These are phyloP conservation scores for Sinocyclocheilus anshuiensis DNA, from an alignment of 2,113 vertebrate genomes.

Conservation along the genomic window DNA sequence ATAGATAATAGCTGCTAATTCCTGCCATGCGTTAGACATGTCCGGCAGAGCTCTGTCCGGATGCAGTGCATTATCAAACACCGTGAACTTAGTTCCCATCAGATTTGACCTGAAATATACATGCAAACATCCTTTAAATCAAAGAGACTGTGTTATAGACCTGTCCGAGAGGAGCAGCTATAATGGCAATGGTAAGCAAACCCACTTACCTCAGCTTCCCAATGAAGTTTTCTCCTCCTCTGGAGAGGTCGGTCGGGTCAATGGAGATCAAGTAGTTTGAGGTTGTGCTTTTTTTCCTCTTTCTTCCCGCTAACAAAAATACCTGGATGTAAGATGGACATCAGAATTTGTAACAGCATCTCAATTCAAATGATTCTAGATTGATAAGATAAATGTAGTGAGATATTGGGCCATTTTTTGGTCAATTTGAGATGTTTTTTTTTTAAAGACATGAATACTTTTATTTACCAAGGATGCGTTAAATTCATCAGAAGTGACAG, in stretches of 20 bases:
- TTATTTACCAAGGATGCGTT: not conserved
- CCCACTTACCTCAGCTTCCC: constrained; percentile 88
- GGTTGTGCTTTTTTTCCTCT: constrained; percentile 92
- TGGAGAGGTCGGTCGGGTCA: constrained; percentile 91
- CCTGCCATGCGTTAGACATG: constrained; percentile 90
- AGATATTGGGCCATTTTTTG: not conserved
- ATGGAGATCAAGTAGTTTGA: constrained; percentile 97
- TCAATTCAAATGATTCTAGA: not conserved
- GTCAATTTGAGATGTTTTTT: not conserved
- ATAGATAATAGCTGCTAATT: constrained; percentile 91
- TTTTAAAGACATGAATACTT: not conserved
- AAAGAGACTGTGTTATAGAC: not conserved
- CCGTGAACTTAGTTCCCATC: constrained; percentile 95
- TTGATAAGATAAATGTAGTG: not conserved
- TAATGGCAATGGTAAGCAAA: not conserved
- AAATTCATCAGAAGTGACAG: not conserved
- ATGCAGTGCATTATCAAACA: constrained; percentile 90
- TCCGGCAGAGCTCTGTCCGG: constrained; percentile 84
- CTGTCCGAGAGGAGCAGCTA: not conserved
- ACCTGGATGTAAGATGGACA: constrained; percentile 71
- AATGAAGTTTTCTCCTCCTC: constrained; percentile 90
- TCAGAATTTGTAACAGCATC: not conserved
- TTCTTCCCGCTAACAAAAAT: constrained; percentile 92
- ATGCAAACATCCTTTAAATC: not conserved
- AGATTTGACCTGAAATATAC: constrained; percentile 85